Evolutionary conservation across 2,888 invertebrate genomes (phyloP), one percentile per base, ranked within the genome.

Genomic region (Fragum sueziense): DNA sequence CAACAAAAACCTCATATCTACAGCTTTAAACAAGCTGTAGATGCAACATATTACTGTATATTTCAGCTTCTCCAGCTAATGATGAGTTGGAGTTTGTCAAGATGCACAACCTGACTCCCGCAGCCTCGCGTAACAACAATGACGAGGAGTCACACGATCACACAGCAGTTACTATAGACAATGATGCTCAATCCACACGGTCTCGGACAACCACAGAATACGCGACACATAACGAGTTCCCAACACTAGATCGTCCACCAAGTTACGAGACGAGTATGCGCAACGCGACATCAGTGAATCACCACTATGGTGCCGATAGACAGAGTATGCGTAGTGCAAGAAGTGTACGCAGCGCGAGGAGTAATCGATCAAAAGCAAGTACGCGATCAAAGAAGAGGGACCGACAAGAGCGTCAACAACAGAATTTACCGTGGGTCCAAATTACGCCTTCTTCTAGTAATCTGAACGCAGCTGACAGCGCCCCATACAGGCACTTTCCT

Each of bases 21-120:
- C n/a, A n/a, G n/a, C n/a, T n/a, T n/a, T n/a, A n/a, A n/a, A n/a
- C n/a, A n/a, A n/a, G n/a, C n/a, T n/a, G n/a, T n/a, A n/a, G n/a
- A n/a, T n/a, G n/a, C n/a, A n/a, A n/a, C n/a, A n/a, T 54, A 11
- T 54, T 25, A 11, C 61, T 25, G 17, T 31, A 17, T 65, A 17
- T 87, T 87, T 27, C 90, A 92, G 92, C 92, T 70, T 91, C 92
- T 67, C 90, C 90, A 62, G 92, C 91, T 37, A 92, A 91, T 86
- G 92, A 92, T 86, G 92, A 92, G 77, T 84, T 92, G 37, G 92
- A 92, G 82, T 92, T 92, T 89, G 91, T 92, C 29, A 92, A 92
- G 85, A 92, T 92, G 90, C 88, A 92, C 57, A 89, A 85, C 34
- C 76, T 80, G 57, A 47, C 47, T 20, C 47, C 47, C 14, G 85